Conservation (phyloP, 2,888 invertebrate genomes). For the Lissonota sp. region DNA sequence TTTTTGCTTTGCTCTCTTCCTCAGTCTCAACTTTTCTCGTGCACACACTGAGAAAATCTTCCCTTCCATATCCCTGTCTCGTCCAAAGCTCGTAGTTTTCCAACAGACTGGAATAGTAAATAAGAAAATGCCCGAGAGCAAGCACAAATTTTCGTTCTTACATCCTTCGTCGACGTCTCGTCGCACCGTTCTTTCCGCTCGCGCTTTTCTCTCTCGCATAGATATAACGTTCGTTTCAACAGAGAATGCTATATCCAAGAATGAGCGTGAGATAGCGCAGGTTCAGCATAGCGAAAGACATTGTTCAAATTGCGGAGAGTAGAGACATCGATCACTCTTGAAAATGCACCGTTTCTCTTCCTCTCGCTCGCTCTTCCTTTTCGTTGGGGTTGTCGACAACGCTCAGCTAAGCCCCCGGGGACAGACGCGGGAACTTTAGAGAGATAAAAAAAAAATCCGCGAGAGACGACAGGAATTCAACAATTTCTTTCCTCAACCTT, state of each 20-base stretch:
- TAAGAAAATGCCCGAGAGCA: constrained; percentile 54
- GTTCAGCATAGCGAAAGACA: constrained; percentile 66
- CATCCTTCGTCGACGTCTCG: constrained; percentile 35
- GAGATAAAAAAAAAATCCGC: constrained; percentile 20
- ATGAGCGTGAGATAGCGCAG: constrained; percentile 67
- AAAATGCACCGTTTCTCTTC: constrained; percentile 37
- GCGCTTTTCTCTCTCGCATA: constrained; percentile 4
- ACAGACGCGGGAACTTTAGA: constrained; percentile 63
- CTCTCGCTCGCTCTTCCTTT: constrained; percentile 6
- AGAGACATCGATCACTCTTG: constrained; percentile 69
- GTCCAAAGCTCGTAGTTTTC: constrained; percentile 34
- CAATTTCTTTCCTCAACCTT: constrained; percentile 62
- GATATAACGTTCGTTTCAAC: constrained; percentile 77
- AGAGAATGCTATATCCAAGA: constrained; percentile 70
- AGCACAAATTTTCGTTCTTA: constrained; percentile 44
- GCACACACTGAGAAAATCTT: constrained; percentile 24
- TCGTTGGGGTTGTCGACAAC: constrained; percentile 48
- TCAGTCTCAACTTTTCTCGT: constrained; percentile 40
- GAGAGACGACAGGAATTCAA: constrained; percentile 62
- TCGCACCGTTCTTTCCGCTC: constrained; percentile 31
- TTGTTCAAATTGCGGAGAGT: constrained; percentile 70
- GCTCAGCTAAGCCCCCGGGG: constrained; percentile 77
- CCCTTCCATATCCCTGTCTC: constrained; percentile 28
- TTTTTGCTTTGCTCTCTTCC: background rate
- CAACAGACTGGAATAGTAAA: constrained; percentile 62